Evolutionary conservation across 2,113 vertebrate genomes (phyloP), one percentile per base, ranked within the genome.

Genomic region (Reinhardtius hippoglossoides): DNA sequence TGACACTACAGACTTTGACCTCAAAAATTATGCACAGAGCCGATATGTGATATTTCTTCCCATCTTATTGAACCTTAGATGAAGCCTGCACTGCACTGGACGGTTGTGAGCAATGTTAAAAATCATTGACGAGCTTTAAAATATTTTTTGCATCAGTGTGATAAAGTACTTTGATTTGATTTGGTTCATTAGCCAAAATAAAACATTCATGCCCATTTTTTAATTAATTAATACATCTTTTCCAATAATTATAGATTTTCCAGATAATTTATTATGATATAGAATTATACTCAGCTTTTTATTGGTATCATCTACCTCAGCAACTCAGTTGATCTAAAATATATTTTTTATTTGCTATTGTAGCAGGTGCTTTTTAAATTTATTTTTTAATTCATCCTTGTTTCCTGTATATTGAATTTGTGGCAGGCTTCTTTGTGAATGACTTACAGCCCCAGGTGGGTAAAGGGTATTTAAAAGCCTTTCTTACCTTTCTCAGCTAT

Each of bases 401-500:
- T 46, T 40, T 50, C 67, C 20, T 67, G 12, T 15, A 64, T 12
- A 26, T 24, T 9, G 58, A 54, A 26, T n/a, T 3, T 42, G 20
- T 50, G 63, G 52, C 37, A 46, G 52, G 40, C 31, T 76, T 89
- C 81, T 86, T 80, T 87, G 78, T 85, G 50, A 80, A 85, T 75
- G 75, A 79, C 71, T 67, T 65, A 62, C 73, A 83, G 64, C 83
- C 63, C 59, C 37, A 54, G 74, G 73, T 75, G 70, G 71, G 62
- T 65, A 76, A 73, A 87, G 57, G 75, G 71, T 74, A 81, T 88
- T 81, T 90, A 88, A 87, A 78, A 87, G 67, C 75, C 80, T 65
- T 80, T 74, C 85, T 83, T 82, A 66, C 81, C 71, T 83, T 83
- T 79, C 68, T 67, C 78, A 84, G 71, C 86, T 82, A 84, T 86